Percentiles rank a stretch among this genome's conserved stretches.
Conservation (phyloP, 2,888 invertebrate genomes). For the Caenorhabditis angaria region DNA sequence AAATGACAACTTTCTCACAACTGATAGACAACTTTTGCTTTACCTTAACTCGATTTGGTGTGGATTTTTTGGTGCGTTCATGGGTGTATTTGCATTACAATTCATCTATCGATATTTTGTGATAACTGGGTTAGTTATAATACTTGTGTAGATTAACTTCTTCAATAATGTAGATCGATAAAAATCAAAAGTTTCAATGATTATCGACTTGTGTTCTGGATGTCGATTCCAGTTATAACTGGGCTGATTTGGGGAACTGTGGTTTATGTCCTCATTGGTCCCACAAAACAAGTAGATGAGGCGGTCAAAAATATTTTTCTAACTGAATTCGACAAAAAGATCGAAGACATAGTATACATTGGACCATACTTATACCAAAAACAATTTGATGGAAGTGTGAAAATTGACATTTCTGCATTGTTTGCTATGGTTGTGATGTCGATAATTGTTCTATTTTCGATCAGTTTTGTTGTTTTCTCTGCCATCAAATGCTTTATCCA, state of each 20-base stretch:
- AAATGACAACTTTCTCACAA: background rate
- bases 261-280: background rate
- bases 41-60: background rate
- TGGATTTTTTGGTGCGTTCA: background rate
- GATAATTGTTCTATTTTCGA: no score
- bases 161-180: background rate
- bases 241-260: background rate
- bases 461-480: no score
- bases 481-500: no score
- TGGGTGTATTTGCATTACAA: background rate
- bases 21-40: background rate
- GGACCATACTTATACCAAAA: no score
- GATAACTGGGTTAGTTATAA: background rate
- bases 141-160: background rate
- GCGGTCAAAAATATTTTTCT: no score
- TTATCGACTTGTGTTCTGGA: background rate
- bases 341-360: no score
- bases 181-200: background rate
- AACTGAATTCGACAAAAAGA: no score
- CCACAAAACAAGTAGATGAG: background rate
- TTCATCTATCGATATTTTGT: constrained; percentile 4
- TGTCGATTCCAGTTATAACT: background rate
- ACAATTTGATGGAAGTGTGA: no score
- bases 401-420: no score
- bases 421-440: no score